phyloP scores from a whole-genome alignment of 2,113 vertebrate genomes.

The Passer domesticus region DNA sequence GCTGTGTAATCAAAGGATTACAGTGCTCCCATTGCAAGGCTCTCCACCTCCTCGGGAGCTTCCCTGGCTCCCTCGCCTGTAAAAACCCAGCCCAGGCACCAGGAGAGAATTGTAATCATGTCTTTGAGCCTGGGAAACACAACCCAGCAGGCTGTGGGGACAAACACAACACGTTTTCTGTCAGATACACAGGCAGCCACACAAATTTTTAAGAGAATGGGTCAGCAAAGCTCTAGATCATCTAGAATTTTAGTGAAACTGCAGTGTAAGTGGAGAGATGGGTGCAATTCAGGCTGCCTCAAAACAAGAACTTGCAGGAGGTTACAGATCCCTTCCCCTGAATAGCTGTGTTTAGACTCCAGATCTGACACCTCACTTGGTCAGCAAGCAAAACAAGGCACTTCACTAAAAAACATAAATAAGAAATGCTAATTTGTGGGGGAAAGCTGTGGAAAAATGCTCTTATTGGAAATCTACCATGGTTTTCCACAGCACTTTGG shows the following conservation, averaged over 20 bases:
- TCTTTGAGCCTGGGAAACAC: neutral
- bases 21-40: neutral
- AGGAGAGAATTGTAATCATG: neutral
- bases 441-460: neutral
- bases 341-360: neutral
- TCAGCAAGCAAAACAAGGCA: neutral
- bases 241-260: neutral
- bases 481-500: neutral
- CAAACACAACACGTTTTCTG: neutral
- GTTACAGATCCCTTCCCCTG: neutral
- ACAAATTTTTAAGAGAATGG: accelerated
- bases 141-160: neutral
- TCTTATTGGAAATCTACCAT: neutral
- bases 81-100: neutral
- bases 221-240: neutral
- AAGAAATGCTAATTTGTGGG: neutral
- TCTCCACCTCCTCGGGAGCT: neutral
- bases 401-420: neutral
- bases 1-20: slow-evolving; percentile 46
- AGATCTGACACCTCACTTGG: neutral
- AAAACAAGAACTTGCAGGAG: neutral
- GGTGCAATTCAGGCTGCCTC: neutral
- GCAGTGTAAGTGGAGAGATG: neutral
- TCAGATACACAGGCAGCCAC: accelerated
- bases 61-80: neutral